Percentiles rank a stretch among this genome's conserved stretches.
phyloP scores from a whole-genome alignment of 2,113 vertebrate species.

The Tachysurus fulvidraco region DNA sequence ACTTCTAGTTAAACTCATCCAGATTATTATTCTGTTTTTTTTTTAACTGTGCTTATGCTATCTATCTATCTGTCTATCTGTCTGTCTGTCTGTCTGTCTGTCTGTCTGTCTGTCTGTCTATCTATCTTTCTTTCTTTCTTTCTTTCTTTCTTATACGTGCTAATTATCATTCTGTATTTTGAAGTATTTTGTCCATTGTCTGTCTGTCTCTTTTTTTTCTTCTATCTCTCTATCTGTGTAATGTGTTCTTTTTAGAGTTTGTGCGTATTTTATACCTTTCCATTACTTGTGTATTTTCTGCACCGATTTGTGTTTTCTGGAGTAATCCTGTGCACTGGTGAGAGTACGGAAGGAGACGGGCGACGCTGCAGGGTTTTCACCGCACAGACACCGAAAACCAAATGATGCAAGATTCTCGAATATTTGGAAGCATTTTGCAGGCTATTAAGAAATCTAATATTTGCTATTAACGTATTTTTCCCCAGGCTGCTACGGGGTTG shows the following conservation, averaged over 20 bases:
- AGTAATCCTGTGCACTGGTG: not conserved
- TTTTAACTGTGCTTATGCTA: too few species aligned
- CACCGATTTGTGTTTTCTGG: not conserved
- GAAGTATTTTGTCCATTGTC: not conserved
- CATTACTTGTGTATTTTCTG: too few species aligned
- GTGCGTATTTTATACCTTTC: not conserved
- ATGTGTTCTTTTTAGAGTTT: not conserved
- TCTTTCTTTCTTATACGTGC: not conserved
- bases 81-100: not conserved
- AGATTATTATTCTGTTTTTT: too few species aligned
- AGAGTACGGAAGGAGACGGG: not conserved
- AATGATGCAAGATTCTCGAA: constrained; percentile 16
- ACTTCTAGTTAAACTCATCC: too few species aligned
- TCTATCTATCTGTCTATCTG: not conserved
- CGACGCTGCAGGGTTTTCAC: not conserved
- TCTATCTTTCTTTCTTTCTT: not conserved
- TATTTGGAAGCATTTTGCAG: constrained; percentile 9
- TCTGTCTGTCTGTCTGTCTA: not conserved
- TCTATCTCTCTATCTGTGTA: not conserved
- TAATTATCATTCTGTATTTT: not conserved
- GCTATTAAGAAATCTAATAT: not conserved
- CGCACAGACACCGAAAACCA: not conserved
- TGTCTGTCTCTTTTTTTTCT: not conserved
- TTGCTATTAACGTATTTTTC: not conserved
- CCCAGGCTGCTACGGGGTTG: constrained; percentile 96